Percentiles rank a stretch among this genome's conserved stretches.
These are phyloP conservation scores for Heteromormyrus szaboi DNA, from an alignment of 2,797 vertebrate genomes.

Conservation along the genomic window DNA sequence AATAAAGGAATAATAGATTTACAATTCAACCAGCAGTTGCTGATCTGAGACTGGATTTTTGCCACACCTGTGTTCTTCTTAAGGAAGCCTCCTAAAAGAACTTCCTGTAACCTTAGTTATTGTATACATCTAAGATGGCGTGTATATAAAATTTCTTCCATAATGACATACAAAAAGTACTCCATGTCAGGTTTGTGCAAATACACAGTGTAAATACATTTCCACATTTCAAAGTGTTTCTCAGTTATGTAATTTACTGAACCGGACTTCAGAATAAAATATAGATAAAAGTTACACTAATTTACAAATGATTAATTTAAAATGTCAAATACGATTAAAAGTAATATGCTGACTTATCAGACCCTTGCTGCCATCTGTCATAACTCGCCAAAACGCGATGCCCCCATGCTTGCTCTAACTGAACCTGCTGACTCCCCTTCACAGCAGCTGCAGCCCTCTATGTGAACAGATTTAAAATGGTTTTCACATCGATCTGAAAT, in stretches of 20 bases:
- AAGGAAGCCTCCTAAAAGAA: background rate
- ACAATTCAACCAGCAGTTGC: background rate
- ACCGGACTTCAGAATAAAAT: background rate
- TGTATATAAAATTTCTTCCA: background rate
- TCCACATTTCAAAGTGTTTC: background rate
- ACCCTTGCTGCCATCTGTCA: background rate
- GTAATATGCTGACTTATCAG: background rate
- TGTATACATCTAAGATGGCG: background rate
- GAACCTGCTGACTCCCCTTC: background rate
- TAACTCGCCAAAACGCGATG: background rate
- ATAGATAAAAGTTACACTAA: background rate
- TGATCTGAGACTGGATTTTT: background rate
- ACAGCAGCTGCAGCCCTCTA: background rate
- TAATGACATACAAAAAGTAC: background rate
- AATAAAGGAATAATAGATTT: background rate
- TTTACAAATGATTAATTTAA: background rate
- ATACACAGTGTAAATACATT: background rate
- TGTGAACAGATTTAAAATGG: background rate
- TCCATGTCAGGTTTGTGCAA: background rate
- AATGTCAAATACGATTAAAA: background rate
- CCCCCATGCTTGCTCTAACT: background rate
- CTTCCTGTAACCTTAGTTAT: background rate
- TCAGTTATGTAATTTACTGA: background rate
- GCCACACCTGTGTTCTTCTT: background rate
- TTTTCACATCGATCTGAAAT: background rate